Evolutionary conservation across 2,888 invertebrate genomes (phyloP).

Genomic region (Erpobdella octoculata): DNA sequence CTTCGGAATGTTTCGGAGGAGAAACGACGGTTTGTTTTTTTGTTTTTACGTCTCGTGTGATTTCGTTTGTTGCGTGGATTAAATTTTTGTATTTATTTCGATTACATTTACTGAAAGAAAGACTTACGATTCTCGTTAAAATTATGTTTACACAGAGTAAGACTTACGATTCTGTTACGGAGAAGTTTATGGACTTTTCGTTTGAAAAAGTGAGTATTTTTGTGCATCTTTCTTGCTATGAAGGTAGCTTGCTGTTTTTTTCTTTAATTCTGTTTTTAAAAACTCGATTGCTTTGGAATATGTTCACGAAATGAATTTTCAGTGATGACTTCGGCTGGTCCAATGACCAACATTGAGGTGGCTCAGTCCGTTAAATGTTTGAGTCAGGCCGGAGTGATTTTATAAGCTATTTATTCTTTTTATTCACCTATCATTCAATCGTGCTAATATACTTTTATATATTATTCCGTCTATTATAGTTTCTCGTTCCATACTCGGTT

Average conservation of each 20-base stretch:
- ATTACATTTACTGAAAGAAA: neutral
- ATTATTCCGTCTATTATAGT: too few relatives aligned
- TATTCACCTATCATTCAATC: neutral
- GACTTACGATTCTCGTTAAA: neutral
- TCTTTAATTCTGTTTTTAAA: too few relatives aligned
- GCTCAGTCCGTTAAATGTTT: too few relatives aligned
- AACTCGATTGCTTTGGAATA: too few relatives aligned
- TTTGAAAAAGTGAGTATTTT: conserved; percentile 67
- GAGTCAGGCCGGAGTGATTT: too few relatives aligned
- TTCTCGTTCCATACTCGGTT: too few relatives aligned
- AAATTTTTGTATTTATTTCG: neutral
- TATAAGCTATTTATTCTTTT: neutral
- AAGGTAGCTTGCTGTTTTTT: too few relatives aligned
- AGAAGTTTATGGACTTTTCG: conserved; percentile 93
- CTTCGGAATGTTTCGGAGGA: conserved; percentile 90
- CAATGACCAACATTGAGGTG: too few relatives aligned
- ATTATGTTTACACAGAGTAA: conserved; percentile 66
- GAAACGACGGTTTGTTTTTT: conserved; percentile 74
- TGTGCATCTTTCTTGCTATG: too few relatives aligned
- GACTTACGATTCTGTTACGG: conserved; percentile 89
- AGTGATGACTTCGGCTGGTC: too few relatives aligned
- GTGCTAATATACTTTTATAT: neutral
- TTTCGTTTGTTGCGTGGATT: neutral
- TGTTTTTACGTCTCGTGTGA: neutral
- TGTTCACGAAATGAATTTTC: too few relatives aligned